phyloP scores from a whole-genome alignment of 1,140 invertebrate genomes.

The Caenorhabditis inopinata region DNA sequence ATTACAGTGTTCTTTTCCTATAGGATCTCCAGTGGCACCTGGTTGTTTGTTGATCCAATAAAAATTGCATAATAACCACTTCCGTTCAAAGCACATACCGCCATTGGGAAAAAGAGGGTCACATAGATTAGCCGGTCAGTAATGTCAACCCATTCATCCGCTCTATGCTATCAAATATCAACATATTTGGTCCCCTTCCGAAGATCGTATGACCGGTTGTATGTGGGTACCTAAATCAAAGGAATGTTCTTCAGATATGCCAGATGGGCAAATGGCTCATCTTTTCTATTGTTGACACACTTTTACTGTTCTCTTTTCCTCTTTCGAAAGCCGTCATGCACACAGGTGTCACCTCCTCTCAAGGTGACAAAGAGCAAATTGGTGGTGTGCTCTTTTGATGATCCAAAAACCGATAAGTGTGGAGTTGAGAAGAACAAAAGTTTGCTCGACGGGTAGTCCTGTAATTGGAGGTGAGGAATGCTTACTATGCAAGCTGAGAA shows the following conservation, averaged over 20 bases:
- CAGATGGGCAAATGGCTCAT: neutral
- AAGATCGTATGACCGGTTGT: neutral
- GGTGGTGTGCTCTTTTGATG: neutral
- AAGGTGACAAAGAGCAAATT: slow-evolving; percentile 32
- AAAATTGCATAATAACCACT: slow-evolving; percentile 11
- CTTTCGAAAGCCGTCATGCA: too few relatives aligned
- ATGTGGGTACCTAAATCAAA: neutral
- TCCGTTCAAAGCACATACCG: neutral
- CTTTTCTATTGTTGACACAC: slow-evolving; percentile 24
- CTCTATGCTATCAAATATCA: slow-evolving; percentile 17
- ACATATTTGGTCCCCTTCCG: neutral
- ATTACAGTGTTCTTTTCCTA: neutral
- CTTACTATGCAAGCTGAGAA: neutral
- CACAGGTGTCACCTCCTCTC: neutral
- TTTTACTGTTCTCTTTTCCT: neutral
- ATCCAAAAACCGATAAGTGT: neutral
- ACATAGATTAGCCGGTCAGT: slow-evolving; percentile 18
- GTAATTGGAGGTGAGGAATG: neutral
- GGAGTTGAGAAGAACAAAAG: neutral
- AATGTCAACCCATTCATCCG: neutral
- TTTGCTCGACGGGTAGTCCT: neutral
- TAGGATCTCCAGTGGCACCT: neutral
- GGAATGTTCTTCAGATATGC: neutral
- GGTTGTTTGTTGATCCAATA: slow-evolving; percentile 27
- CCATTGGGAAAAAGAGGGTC: neutral